A percentile compares a stretch with the other conserved stretches of the same genome.
phyloP scores from a whole-genome alignment of 2,888 invertebrate genomes.

The Argyresthia goedartella region DNA sequence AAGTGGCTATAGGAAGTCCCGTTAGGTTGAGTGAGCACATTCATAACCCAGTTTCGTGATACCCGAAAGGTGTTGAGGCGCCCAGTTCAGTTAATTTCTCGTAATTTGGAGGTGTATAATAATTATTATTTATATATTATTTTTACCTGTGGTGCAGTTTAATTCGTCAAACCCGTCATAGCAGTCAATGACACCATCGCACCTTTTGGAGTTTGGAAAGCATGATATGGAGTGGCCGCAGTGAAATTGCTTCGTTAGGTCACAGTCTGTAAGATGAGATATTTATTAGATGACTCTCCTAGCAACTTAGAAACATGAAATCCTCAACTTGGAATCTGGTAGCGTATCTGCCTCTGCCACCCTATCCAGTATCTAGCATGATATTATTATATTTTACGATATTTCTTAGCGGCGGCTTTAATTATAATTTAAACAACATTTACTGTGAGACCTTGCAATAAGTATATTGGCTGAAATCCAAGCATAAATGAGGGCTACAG shows the following conservation, averaged over 20 bases:
- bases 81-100: too few species aligned
- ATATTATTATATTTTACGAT: too few species aligned
- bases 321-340: not conserved
- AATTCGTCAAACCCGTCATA: slow-evolving; percentile 84
- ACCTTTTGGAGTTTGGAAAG: slow-evolving; percentile 75
- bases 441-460: too few species aligned
- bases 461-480: too few species aligned
- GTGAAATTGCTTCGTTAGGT: slow-evolving; percentile 76
- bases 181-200: slow-evolving; percentile 81
- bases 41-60: slow-evolving; percentile 40
- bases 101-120: not conserved
- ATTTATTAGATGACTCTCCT: not conserved
- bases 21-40: slow-evolving; percentile 42
- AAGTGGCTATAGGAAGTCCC: slow-evolving; percentile 30
- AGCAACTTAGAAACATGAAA: too few species aligned
- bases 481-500: too few species aligned
- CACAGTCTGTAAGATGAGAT: slow-evolving; percentile 70
- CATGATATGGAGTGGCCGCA: slow-evolving; percentile 83
- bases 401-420: too few species aligned
- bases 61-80: not conserved
- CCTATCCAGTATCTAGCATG: too few species aligned
- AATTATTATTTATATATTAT: not conserved
- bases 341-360: not conserved
- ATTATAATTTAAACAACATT: too few species aligned
- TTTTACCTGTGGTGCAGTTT: slow-evolving; percentile 75